These are phyloP conservation scores for Xanthorhoe designata DNA, from an alignment of 2,888 invertebrate species.

Conservation along the genomic window DNA sequence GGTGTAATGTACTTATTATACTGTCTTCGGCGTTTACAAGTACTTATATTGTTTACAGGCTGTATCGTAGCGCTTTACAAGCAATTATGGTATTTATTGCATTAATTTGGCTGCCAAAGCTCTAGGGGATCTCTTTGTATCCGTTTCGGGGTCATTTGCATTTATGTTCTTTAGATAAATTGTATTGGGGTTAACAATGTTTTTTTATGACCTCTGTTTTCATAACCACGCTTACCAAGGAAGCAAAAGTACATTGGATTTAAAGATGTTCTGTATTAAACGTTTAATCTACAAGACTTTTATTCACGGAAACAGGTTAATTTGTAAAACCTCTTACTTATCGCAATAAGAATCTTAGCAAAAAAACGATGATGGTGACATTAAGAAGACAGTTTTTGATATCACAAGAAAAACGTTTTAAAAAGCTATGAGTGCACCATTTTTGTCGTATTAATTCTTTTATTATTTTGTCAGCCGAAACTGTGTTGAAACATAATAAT, in stretches of 20 bases:
- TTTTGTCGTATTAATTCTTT: no score
- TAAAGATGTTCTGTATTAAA: neutral
- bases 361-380: neutral
- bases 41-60: slow-evolving; percentile 52
- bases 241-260: neutral
- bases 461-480: no score
- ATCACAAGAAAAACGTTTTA: neutral
- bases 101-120: slow-evolving; percentile 57
- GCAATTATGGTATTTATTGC: slow-evolving; percentile 68
- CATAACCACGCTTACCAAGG: slow-evolving; percentile 6
- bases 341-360: neutral
- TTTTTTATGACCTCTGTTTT: slow-evolving; percentile 10
- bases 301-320: neutral
- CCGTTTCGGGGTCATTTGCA: slow-evolving; percentile 19
- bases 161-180: slow-evolving; percentile 22
- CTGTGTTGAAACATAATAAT: no score
- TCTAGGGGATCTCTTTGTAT: slow-evolving; percentile 35
- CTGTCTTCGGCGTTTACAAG: slow-evolving; percentile 58
- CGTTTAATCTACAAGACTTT: neutral
- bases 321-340: neutral
- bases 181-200: slow-evolving; percentile 23
- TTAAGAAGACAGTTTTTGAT: neutral
- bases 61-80: slow-evolving; percentile 61
- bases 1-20: slow-evolving; percentile 70
- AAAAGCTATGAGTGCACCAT: no score